phyloP scores from a whole-genome alignment of 2,797 vertebrate genomes.

The Heterohyrax brucei region DNA sequence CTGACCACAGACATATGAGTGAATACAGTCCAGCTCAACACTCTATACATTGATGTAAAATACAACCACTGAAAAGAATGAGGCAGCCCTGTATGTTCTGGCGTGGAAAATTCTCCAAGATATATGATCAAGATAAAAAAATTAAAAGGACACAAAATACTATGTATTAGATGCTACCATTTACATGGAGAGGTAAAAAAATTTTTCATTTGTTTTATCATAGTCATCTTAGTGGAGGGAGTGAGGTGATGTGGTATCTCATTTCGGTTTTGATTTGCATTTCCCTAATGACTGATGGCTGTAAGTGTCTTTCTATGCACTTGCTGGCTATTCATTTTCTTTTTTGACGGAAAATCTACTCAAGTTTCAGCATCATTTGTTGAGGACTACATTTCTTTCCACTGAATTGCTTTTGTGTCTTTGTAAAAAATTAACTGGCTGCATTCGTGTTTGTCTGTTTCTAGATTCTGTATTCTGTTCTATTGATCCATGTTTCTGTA shows the following conservation, averaged over 20 bases:
- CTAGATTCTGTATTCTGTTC: not conserved
- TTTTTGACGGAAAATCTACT: not conserved
- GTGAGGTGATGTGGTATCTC: not conserved
- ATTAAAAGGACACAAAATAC: no score
- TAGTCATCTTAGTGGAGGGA: no score
- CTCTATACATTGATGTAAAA: no score
- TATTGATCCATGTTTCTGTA: not conserved
- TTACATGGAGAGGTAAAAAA: no score
- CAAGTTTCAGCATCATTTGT: not conserved
- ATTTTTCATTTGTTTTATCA: not conserved
- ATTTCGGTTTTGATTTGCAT: not conserved
- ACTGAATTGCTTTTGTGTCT: not conserved
- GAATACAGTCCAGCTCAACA: no score
- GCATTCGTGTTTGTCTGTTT: not conserved
- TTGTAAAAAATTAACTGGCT: not conserved
- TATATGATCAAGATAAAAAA: no score
- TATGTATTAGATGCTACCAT: no score
- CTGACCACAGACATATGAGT: no score
- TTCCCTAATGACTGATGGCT: no score
- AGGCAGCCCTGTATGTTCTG: no score
- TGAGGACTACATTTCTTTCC: not conserved
- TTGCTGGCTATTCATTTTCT: not conserved
- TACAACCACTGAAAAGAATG: no score
- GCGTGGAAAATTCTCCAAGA: no score
- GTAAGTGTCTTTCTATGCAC: not conserved